A percentile compares a stretch with the other conserved stretches of the same genome.
These are phyloP conservation scores for Thalassoma bifasciatum DNA, from an alignment of 2,113 vertebrate genomes.

Conservation along the genomic window DNA sequence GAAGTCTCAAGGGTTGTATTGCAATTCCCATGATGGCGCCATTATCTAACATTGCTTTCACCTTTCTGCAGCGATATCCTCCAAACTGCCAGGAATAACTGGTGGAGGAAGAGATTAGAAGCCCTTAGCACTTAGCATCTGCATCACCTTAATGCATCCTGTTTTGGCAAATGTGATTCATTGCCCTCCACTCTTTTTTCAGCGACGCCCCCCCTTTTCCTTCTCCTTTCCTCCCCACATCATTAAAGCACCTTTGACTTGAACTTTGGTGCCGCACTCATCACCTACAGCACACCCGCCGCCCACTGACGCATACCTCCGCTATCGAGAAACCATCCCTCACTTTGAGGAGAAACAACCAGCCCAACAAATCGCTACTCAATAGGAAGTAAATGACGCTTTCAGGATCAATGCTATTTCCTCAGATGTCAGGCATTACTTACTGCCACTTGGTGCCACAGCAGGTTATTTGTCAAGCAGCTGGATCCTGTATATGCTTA, in stretches of 20 bases:
- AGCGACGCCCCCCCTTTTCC: slow-evolving; percentile 30
- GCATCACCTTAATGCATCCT: slow-evolving; percentile 43
- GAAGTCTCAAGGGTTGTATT: slow-evolving; percentile 58
- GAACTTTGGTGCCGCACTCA: slow-evolving; percentile 28
- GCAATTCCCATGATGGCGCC: slow-evolving; percentile 50
- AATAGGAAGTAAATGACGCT: slow-evolving; percentile 66
- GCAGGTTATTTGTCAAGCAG: slow-evolving; percentile 65
- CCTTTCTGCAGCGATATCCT: slow-evolving; percentile 46
- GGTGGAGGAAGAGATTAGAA: slow-evolving; percentile 44
- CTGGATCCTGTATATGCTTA: slow-evolving; percentile 33
- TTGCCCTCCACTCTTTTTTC: slow-evolving; percentile 36
- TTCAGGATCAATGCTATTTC: slow-evolving; percentile 69
- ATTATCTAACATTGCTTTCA: slow-evolving; percentile 66
- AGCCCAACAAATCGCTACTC: slow-evolving; percentile 69
- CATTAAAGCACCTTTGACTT: slow-evolving; percentile 62
- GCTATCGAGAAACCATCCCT: slow-evolving; percentile 63
- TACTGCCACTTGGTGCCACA: slow-evolving; percentile 48
- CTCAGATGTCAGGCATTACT: slow-evolving; percentile 64
- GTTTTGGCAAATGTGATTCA: slow-evolving; percentile 54
- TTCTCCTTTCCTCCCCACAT: slow-evolving; percentile 17
- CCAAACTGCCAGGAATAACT: slow-evolving; percentile 41
- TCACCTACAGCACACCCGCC: slow-evolving; percentile 27
- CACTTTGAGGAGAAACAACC: slow-evolving; percentile 45
- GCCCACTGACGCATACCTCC: slow-evolving; percentile 36
- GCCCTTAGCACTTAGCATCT: neutral